phyloP scores from a whole-genome alignment of 2,888 invertebrate genomes.

The Alsophila aescularia region DNA sequence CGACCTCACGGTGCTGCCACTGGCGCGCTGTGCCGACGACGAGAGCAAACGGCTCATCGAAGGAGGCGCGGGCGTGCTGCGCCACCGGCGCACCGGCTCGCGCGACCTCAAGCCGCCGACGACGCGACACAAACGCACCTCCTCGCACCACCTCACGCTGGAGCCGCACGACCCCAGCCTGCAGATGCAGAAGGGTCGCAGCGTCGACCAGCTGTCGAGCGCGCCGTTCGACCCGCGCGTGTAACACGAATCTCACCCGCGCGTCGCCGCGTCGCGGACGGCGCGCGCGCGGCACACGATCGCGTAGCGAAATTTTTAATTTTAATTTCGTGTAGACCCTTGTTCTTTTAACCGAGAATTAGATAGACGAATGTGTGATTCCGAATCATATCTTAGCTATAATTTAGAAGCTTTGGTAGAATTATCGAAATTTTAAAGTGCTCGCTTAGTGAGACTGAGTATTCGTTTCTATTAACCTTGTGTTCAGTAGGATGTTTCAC shows the following conservation, averaged over 20 bases:
- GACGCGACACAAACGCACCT: slow-evolving; percentile 73
- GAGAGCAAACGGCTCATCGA: slow-evolving; percentile 78
- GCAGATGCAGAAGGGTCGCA: slow-evolving; percentile 72
- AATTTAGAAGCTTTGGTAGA: slow-evolving; percentile 61
- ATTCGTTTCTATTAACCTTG: slow-evolving; percentile 17
- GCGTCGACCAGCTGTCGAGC: slow-evolving; percentile 69
- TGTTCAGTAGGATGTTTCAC: background rate
- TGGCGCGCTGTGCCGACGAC: slow-evolving; percentile 69
- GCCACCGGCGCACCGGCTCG: slow-evolving; percentile 86
- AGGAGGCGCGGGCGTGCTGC: slow-evolving; percentile 72
- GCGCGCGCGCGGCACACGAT: slow-evolving; percentile 36
- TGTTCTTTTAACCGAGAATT: slow-evolving; percentile 39
- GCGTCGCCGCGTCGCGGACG: slow-evolving; percentile 15
- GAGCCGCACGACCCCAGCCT: slow-evolving; percentile 69
- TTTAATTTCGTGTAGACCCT: slow-evolving; percentile 45
- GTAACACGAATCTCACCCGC: slow-evolving; percentile 41
- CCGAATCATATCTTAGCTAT: slow-evolving; percentile 76
- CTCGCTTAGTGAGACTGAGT: slow-evolving; percentile 34
- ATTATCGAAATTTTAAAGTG: slow-evolving; percentile 36
- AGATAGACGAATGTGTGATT: slow-evolving; percentile 71
- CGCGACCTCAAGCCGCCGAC: slow-evolving; percentile 76
- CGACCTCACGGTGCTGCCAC: slow-evolving; percentile 70
- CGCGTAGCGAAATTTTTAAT: slow-evolving; percentile 51
- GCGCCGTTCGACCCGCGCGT: slow-evolving; percentile 54
- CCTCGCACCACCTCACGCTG: slow-evolving; percentile 77